Percentiles rank a stretch among this genome's conserved stretches.
Conservation (phyloP, 2,113 vertebrate genomes). For the Ptyas mucosa region DNA sequence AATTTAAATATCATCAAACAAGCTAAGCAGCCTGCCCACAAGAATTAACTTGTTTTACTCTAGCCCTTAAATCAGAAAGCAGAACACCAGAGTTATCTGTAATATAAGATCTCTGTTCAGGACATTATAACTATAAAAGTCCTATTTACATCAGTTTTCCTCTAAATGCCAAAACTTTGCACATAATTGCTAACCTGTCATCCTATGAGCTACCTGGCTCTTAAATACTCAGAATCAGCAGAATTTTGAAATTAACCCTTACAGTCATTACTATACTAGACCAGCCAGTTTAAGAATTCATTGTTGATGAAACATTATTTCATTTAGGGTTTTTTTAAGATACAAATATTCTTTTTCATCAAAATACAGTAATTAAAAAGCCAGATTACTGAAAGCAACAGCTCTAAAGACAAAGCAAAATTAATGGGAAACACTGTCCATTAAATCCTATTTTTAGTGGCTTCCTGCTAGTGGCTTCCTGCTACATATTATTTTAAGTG, state of each 20-base stretch:
- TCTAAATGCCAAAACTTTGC: not conserved
- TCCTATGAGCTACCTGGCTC: not conserved
- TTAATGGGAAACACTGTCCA: not conserved
- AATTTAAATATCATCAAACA: not conserved
- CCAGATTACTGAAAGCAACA: not conserved
- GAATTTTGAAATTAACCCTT: not conserved
- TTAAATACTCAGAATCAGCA: not conserved
- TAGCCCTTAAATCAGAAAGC: not conserved
- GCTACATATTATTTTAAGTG: fast-evolving
- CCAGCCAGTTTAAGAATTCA: not conserved
- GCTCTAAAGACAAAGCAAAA: not conserved
- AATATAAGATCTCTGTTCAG: not conserved
- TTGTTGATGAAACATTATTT: not conserved
- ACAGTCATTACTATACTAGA: not conserved
- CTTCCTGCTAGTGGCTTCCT: not conserved
- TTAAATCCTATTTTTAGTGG: not conserved
- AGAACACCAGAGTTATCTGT: not conserved
- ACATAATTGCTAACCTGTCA: not conserved
- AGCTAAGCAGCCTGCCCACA: not conserved
- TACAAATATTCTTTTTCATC: not conserved
- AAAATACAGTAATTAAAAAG: not conserved
- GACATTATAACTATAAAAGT: not conserved
- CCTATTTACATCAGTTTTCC: not conserved
- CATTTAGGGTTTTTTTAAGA: not conserved
- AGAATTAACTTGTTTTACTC: not conserved